phyloP scores from a whole-genome alignment of 1,140 invertebrate species.

The Littorina saxatilis region DNA sequence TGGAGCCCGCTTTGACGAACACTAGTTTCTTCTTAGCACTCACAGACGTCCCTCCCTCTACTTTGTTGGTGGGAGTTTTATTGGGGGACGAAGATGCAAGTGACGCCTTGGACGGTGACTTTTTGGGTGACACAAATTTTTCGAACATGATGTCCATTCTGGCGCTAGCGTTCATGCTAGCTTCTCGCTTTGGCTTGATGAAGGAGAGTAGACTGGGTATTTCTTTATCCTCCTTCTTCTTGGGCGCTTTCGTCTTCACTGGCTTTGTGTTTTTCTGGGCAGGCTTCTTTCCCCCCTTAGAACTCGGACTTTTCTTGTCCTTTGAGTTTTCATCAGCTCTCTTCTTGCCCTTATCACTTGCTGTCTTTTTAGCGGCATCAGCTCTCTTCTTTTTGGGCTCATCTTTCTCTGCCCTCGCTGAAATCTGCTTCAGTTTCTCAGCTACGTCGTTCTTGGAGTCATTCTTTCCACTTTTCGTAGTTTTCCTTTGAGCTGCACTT shows the following conservation, averaged over 20 bases:
- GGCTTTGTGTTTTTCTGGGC: not conserved
- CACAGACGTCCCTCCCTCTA: not conserved
- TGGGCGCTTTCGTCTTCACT: not conserved
- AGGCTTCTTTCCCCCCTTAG: constrained; percentile 5
- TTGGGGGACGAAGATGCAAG: not conserved
- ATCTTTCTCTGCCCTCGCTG: not conserved
- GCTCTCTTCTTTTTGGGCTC: not conserved
- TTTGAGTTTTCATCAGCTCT: not conserved
- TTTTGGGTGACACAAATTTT: constrained; percentile 43
- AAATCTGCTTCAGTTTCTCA: constrained; percentile 23
- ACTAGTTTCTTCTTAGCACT: not conserved
- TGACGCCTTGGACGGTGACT: not conserved
- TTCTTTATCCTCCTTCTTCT: constrained; percentile 27
- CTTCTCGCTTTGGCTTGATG: constrained; percentile 53
- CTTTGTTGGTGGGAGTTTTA: not conserved
- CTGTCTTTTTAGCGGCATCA: not conserved
- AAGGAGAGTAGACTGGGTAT: constrained; percentile 31
- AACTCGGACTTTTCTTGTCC: not conserved
- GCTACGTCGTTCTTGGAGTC: constrained; percentile 7
- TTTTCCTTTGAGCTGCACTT: not conserved
- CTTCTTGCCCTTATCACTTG: not conserved
- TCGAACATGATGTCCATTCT: constrained; percentile 62
- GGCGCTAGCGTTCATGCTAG: constrained; percentile 61
- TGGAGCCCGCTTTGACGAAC: not conserved
- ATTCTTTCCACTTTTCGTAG: not conserved